These are phyloP conservation scores for Rhinophrynus dorsalis DNA, from an alignment of 2,797 vertebrate genomes.

Conservation along the genomic window DNA sequence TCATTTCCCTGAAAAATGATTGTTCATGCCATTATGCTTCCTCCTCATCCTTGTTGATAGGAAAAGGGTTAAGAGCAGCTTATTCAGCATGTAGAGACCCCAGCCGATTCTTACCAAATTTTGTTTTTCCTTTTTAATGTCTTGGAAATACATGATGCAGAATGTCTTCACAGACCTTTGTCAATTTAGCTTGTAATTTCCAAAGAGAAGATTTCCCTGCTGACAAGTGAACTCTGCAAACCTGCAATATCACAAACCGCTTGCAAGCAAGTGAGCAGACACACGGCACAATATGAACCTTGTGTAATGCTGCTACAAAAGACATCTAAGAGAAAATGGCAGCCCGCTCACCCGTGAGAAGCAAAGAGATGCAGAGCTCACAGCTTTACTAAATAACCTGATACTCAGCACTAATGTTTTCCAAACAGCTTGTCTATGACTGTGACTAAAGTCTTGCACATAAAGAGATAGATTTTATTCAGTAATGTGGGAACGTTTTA, in stretches of 20 bases:
- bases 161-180: conserved; percentile 34
- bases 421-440: conserved; percentile 1
- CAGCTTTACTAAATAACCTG: conserved; percentile 12
- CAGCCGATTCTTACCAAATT: conserved; percentile 12
- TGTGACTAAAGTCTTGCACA: neutral
- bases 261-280: conserved; percentile 14
- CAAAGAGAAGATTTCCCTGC: conserved; percentile 12
- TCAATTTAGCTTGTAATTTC: conserved; percentile 30
- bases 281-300: conserved; percentile 30
- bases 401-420: conserved; percentile 16
- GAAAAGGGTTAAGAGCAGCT: conserved; percentile 9
- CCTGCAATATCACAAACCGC: conserved; percentile 21
- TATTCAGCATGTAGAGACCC: conserved; percentile 3
- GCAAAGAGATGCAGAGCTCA: neutral
- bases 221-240: conserved; percentile 33
- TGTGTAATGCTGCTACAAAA: neutral
- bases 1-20: neutral
- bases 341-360: conserved; percentile 23
- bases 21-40: neutral
- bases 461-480: too few species aligned
- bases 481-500: too few species aligned
- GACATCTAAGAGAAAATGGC: conserved; percentile 22
- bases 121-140: conserved; percentile 22
- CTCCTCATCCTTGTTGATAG: neutral
- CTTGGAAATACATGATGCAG: conserved; percentile 9